phyloP scores from a whole-genome alignment of 2,113 vertebrate species.

The Siniperca chuatsi region DNA sequence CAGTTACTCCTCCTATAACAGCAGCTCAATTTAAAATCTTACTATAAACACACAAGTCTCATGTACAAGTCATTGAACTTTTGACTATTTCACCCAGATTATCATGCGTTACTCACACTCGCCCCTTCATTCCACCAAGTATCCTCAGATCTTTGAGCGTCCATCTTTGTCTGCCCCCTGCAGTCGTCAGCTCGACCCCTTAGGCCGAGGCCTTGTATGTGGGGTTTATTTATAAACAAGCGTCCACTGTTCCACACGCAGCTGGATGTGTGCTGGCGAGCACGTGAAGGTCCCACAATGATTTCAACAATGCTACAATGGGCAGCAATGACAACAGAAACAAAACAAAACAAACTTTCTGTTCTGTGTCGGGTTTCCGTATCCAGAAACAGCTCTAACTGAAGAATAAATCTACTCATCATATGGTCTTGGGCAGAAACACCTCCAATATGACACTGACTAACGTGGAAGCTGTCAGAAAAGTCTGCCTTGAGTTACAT shows the following conservation, averaged over 20 bases:
- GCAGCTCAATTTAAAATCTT: not conserved
- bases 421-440: conserved; percentile 48
- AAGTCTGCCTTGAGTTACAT: not conserved
- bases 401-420: conserved; percentile 32
- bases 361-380: conserved; percentile 38
- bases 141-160: conserved; percentile 25
- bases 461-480: conserved; percentile 68
- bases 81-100: not conserved
- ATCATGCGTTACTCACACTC: conserved; percentile 52
- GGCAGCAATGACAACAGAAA: conserved; percentile 42
- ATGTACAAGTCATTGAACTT: not conserved
- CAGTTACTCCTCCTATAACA: not conserved
- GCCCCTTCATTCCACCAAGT: conserved; percentile 2
- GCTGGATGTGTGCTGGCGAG: conserved; percentile 52
- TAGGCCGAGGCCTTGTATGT: conserved; percentile 23
- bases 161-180: conserved; percentile 62
- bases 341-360: conserved; percentile 44
- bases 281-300: conserved; percentile 76
- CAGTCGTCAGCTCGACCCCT: conserved; percentile 14
- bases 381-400: conserved; percentile 76
- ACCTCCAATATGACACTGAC: conserved; percentile 21
- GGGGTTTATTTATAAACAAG: conserved; percentile 77
- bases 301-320: conserved; percentile 68
- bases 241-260: conserved; percentile 38
- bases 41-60: not conserved